Evolutionary conservation across 2,113 vertebrate genomes (phyloP), one percentile per base, ranked within the genome.

Genomic region (Pardalotus punctatus): DNA sequence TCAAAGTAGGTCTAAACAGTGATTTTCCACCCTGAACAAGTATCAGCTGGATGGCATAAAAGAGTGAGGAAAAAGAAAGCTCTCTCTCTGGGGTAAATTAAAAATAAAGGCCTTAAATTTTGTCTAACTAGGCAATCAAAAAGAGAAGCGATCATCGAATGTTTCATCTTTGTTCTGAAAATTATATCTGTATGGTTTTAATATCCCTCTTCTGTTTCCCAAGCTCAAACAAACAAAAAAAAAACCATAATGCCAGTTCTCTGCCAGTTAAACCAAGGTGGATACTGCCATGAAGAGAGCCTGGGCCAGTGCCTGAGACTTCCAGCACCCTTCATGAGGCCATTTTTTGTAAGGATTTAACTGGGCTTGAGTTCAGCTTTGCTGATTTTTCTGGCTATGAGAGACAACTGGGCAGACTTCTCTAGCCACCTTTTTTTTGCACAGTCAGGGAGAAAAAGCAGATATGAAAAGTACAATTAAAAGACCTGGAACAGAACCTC

Each of bases 111-210:
- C 27, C 27, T 77, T 69, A 48, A n/a, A 1, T 50, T 80, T 3
- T 23, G 2, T 79, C 25, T 53, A 82, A 72, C 43, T 60, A 67
- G 56, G 3, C 0, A 7, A 40, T 56, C 29, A 36, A 29, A 42
- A 58, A 64, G 36, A 69, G 31, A 88, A 23, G 1, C 16, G 36
- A 17, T 53, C 42, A 78, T 19, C 0, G 0, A 5, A 36, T 27
- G 3, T 48, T 86, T 64, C 0, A 1, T 25, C 11, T 76, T 76
- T 57, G 5, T 47, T 60, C 48, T 65, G 22, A 91, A 80, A 91
- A 76, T 33, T 2, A 18, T 45, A 8, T 29, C 10, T 64, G 5
- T 42, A 47, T 14, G 6, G 31, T 48, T 83, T 86, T 83, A 40
- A 60, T 6, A 60, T 3, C 9, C 77, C 28, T 79, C 12, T 51